Base-by-base conservation (phyloP, 2,888 invertebrate genomes). In the Brachypterus glaber region DNA sequence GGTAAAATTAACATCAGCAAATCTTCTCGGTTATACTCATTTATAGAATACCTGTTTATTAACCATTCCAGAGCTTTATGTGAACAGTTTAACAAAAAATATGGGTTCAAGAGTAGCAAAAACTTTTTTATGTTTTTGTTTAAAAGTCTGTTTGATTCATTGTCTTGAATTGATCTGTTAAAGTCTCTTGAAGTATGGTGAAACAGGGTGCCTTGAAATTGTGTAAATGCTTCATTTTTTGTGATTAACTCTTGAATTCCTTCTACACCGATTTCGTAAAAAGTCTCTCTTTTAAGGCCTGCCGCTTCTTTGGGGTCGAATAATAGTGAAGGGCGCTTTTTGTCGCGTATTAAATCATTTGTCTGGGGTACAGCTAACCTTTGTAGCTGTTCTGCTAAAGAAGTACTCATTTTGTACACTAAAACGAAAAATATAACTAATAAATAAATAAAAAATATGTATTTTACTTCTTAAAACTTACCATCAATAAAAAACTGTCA, bases 41-140 rank as follows among this genome's bases (percentile, higher is more conserved):
- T 86, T 43, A 97, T 82, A 47, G 82, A 79, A 60, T 83, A 95
- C 49, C 93, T 77, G 54, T 88, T 77, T 30, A 97, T 78, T 2
- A 98, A 72, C 96, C 96, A 98, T 70, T 98, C 98, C 31, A 98
- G 63, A 2, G 91, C 83, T 69, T 93, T 89, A 48, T 93, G 90
- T 0, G 90, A 76, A 4, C 82, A 75, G 51, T 83, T 84, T 1
- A 92, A 67, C 33, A 90, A 70, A 49, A 97, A 81, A 60, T 92
- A 95, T 0, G 97, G 97, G 1, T 92, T 87, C 3, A 95, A 51
- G 24, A 80, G 71, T 2, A 82, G 63, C 1, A 97, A 66, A 63
- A 96, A 95, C 45, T 78, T 79, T 36, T 77, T 74, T 14, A 98
- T 82, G 3, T 72, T 73, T 25, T 70, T 69, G 64, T 95, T 74